Conservation (phyloP, 2,113 vertebrate genomes). For the Anarhynchus alexandrinus region DNA sequence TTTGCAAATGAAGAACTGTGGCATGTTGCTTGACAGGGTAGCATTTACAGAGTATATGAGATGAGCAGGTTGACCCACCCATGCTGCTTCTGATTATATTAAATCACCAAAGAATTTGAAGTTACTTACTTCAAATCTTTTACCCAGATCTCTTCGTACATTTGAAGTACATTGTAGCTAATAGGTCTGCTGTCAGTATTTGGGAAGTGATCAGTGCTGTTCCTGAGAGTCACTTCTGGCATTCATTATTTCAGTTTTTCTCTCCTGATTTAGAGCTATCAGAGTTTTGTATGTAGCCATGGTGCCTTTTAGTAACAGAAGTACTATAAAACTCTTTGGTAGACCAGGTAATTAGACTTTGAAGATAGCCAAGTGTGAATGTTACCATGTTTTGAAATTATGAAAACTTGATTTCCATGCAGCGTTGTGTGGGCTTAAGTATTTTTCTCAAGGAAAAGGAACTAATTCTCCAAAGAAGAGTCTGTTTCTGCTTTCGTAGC, state of each 20-base stretch:
- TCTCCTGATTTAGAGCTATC: background rate
- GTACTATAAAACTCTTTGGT: background rate
- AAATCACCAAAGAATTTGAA: background rate
- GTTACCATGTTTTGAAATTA: background rate
- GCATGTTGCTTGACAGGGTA: background rate
- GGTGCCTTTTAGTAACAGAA: background rate
- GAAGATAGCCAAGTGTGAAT: background rate
- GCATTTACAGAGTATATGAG: background rate
- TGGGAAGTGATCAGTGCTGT: background rate
- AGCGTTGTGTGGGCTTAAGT: background rate
- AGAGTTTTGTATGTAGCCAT: background rate
- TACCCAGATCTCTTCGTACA: background rate
- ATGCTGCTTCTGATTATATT: background rate
- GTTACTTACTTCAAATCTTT: background rate
- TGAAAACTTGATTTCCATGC: background rate
- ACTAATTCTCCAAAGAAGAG: background rate
- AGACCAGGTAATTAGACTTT: background rate
- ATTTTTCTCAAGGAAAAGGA: background rate
- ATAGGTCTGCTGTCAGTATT: background rate
- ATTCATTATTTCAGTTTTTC: background rate
- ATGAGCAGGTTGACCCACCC: background rate
- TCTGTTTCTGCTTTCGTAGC: background rate
- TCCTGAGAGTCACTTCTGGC: background rate
- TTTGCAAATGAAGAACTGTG: background rate
- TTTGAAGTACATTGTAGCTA: background rate